phyloP scores from a whole-genome alignment of 2,113 vertebrate genomes.

The Gasterosteus nipponicus region DNA sequence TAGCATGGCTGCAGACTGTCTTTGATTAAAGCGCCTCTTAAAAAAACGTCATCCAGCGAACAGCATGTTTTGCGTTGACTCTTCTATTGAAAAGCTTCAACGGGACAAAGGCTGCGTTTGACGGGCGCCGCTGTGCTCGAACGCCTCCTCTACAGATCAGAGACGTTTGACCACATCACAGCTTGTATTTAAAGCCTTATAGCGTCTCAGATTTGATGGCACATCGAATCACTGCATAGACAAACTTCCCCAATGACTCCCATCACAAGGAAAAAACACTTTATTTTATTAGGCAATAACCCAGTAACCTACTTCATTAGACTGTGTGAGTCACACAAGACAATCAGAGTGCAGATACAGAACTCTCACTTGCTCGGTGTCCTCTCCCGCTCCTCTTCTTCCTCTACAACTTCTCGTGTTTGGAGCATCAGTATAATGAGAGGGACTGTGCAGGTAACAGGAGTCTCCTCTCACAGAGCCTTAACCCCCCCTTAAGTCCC shows the following conservation, averaged over 20 bases:
- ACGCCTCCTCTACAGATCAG: not conserved
- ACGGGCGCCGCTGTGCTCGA: too few species aligned
- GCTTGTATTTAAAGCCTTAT: not conserved
- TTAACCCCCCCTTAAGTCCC: too few species aligned
- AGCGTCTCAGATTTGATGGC: conserved; percentile 35
- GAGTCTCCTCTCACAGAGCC: conserved; percentile 54
- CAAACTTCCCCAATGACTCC: conserved; percentile 34
- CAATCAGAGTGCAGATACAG: conserved; percentile 42
- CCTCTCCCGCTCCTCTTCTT: conserved; percentile 63
- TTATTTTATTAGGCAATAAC: conserved; percentile 59
- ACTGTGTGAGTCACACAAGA: conserved; percentile 64
- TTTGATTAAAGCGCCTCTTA: not conserved
- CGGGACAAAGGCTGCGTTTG: too few species aligned
- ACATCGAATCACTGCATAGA: conserved; percentile 37
- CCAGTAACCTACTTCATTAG: conserved; percentile 73
- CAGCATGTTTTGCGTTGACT: too few species aligned
- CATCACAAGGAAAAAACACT: conserved; percentile 47
- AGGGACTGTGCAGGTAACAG: conserved; percentile 66
- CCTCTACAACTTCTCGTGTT: conserved; percentile 37
- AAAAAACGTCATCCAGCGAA: not conserved
- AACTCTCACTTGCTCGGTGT: conserved; percentile 69
- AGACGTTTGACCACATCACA: conserved; percentile 22
- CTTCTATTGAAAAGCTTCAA: too few species aligned
- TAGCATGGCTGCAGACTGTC: not conserved
- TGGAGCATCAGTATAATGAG: conserved; percentile 43